These are phyloP conservation scores for Calidris pygmaea DNA, from an alignment of 2,113 vertebrate genomes.

Conservation along the genomic window DNA sequence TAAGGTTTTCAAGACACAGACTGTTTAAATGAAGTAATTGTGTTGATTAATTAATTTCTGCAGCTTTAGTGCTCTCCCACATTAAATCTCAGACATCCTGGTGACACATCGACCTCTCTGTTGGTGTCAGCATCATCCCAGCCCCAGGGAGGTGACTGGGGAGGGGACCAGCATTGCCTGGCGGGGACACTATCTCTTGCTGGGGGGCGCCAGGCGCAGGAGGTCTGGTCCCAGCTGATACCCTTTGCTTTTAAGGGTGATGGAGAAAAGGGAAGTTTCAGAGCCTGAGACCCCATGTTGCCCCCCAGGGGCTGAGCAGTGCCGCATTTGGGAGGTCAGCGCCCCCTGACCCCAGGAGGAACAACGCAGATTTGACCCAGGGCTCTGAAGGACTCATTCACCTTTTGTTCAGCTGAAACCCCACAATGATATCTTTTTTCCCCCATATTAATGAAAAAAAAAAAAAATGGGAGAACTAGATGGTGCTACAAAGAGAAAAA, in stretches of 20 bases:
- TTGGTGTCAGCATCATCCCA: background rate
- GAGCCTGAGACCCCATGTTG: fast-evolving
- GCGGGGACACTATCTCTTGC: background rate
- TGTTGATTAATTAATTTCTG: background rate
- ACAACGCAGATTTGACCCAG: fast-evolving
- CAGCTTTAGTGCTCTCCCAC: background rate
- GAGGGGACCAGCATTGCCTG: background rate
- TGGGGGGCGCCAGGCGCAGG: background rate
- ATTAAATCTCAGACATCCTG: background rate
- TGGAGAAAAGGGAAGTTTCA: fast-evolving
- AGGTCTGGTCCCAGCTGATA: background rate
- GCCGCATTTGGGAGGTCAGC: fast-evolving
- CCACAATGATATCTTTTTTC: fast-evolving
- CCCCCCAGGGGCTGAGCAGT: fast-evolving
- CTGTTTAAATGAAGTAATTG: background rate
- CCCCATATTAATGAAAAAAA: background rate
- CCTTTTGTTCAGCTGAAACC: background rate
- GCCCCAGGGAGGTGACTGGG: fast-evolving
- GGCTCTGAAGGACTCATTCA: background rate
- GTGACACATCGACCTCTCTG: fast-evolving
- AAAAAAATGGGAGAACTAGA: background rate
- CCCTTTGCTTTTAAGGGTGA: fast-evolving
- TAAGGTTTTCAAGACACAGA: background rate
- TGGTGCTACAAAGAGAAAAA: background rate
- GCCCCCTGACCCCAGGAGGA: fast-evolving